A percentile compares a stretch with the other conserved stretches of the same genome.
phyloP scores from a whole-genome alignment of 2,797 vertebrate species.

The Coccyzus lansbergi region DNA sequence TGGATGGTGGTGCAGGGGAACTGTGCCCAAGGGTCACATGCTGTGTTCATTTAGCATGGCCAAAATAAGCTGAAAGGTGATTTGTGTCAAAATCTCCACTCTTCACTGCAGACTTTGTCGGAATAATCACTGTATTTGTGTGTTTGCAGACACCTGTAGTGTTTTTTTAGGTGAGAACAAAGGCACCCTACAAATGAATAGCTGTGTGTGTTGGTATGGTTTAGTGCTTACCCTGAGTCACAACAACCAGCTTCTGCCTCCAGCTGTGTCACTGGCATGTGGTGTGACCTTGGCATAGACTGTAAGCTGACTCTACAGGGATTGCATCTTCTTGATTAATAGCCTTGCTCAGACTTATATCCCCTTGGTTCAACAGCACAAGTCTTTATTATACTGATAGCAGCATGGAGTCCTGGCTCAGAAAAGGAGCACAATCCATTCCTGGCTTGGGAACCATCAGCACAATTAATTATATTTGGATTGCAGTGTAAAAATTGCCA shows the following conservation, averaged over 20 bases:
- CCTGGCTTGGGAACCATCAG: neutral
- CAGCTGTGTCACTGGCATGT: neutral
- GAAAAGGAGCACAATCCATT: constrained; percentile 1
- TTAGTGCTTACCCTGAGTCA: constrained; percentile 20
- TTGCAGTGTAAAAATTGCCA: neutral
- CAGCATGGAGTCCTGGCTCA: neutral
- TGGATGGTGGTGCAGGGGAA: neutral
- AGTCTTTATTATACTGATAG: constrained; percentile 6
- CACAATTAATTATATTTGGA: constrained; percentile 45
- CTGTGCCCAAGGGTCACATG: neutral
- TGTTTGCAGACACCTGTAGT: neutral
- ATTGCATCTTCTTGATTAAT: constrained; percentile 51
- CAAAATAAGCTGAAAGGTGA: neutral
- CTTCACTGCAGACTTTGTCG: neutral
- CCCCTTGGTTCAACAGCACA: constrained; percentile 4
- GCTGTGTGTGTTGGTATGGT: neutral
- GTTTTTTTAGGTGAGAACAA: neutral
- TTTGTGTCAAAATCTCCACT: neutral
- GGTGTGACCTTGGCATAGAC: constrained; percentile 27
- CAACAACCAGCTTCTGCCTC: neutral
- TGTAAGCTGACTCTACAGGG: constrained; percentile 11
- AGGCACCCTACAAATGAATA: neutral
- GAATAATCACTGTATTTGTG: neutral
- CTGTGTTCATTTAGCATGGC: neutral
- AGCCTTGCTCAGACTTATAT: neutral